Evolutionary conservation across 2,888 invertebrate species (phyloP).

Genomic region (Orthonevra nobilis): DNA sequence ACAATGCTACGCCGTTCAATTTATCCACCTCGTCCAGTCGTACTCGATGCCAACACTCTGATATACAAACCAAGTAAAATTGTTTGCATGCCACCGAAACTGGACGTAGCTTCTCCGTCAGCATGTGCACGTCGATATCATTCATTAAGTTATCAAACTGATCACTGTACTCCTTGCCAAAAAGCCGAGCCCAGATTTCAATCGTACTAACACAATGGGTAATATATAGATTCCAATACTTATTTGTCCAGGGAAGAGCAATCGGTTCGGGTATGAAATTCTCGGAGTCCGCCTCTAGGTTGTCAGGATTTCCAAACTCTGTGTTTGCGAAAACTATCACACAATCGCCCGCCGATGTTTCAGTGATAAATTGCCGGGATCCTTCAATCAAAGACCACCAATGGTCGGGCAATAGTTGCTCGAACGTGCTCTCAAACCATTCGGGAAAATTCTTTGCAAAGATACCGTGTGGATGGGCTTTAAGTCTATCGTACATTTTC

Average conservation of each 20-base stretch:
- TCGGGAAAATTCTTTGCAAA: slow-evolving; percentile 83
- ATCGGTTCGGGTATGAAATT: slow-evolving; percentile 71
- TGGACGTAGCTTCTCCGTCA: slow-evolving; percentile 73
- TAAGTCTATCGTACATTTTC: slow-evolving; percentile 75
- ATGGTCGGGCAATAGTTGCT: slow-evolving; percentile 85
- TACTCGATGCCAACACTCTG: slow-evolving; percentile 83
- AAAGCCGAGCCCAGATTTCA: slow-evolving; percentile 85
- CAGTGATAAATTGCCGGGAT: slow-evolving; percentile 81
- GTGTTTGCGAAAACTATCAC: slow-evolving; percentile 77
- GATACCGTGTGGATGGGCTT: slow-evolving; percentile 82
- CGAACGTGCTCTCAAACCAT: slow-evolving; percentile 83
- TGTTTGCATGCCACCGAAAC: slow-evolving; percentile 73
- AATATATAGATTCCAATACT: slow-evolving; percentile 83
- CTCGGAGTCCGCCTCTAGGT: slow-evolving; percentile 10
- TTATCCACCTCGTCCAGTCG: slow-evolving; percentile 81
- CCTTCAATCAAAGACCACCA: slow-evolving; percentile 85
- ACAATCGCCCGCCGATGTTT: slow-evolving; percentile 74
- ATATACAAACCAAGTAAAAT: slow-evolving; percentile 79
- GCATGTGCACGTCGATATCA: slow-evolving; percentile 81
- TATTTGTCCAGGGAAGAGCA: slow-evolving; percentile 74
- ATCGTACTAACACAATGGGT: slow-evolving; percentile 83
- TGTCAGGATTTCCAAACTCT: slow-evolving; percentile 70
- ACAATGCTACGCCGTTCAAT: slow-evolving; percentile 80
- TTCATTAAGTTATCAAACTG: slow-evolving; percentile 81
- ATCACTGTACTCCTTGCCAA: slow-evolving; percentile 84